Percentiles rank a stretch among this genome's conserved stretches.
These are phyloP conservation scores for Mercenaria mercenaria DNA, from an alignment of 1,140 invertebrate genomes.

Conservation along the genomic window DNA sequence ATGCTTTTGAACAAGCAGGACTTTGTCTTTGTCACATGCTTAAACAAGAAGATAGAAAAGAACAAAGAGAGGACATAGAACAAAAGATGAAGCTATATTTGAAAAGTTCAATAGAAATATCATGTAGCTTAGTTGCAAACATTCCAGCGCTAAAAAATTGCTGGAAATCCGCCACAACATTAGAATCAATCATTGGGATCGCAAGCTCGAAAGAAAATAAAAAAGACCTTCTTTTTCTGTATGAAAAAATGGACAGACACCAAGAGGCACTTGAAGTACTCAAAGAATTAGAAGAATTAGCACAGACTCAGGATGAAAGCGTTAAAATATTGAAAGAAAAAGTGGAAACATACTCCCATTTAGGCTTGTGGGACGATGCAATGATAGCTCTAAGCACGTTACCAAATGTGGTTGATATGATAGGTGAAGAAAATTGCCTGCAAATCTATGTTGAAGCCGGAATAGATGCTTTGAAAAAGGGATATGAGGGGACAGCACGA, in stretches of 20 bases:
- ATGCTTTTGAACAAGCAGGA: slow-evolving; percentile 16
- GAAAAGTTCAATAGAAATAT: slow-evolving; percentile 13
- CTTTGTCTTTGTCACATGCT: neutral
- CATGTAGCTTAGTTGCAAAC: neutral
- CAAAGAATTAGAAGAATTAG: neutral
- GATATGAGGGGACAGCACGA: neutral
- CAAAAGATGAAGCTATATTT: neutral
- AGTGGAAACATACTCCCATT: neutral
- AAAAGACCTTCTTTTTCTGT: neutral
- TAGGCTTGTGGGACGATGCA: neutral
- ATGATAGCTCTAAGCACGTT: too few relatives aligned
- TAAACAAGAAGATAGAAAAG: neutral
- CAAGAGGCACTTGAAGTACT: neutral
- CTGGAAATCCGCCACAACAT: slow-evolving; percentile 3
- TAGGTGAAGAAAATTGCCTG: neutral
- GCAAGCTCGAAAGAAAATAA: neutral
- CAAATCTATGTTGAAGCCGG: neutral
- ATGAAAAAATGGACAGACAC: neutral
- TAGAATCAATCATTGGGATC: neutral
- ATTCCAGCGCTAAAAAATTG: slow-evolving; percentile 11
- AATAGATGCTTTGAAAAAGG: neutral
- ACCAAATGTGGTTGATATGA: neutral
- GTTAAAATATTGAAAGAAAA: neutral
- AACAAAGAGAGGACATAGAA: neutral
- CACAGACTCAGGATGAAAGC: neutral